Percentiles rank a stretch among this genome's conserved stretches.
These are phyloP conservation scores for Lycaena phlaeas DNA, from an alignment of 2,888 invertebrate species.

Conservation along the genomic window DNA sequence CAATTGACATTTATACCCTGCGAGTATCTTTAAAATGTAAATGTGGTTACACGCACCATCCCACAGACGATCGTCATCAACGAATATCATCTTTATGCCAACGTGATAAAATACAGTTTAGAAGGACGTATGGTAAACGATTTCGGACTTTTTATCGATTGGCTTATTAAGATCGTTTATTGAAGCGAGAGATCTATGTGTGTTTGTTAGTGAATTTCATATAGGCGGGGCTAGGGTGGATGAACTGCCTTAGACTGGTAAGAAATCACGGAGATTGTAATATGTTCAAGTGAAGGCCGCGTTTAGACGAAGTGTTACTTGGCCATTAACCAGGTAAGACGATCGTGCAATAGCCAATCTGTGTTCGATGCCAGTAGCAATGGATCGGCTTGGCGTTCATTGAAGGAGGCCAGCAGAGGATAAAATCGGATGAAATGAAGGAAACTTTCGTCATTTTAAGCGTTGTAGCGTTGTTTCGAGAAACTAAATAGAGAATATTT, in stretches of 20 bases:
- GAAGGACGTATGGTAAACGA: constrained; percentile 10
- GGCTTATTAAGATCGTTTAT: constrained; percentile 58
- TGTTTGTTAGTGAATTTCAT: constrained; percentile 53
- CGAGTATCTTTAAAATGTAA: constrained; percentile 67
- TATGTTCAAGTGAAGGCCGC: too few relatives aligned
- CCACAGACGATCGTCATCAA: constrained; percentile 25
- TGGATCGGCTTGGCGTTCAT: too few relatives aligned
- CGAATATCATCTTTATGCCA: constrained; percentile 22
- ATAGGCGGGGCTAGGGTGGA: constrained; percentile 66
- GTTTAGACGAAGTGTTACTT: too few relatives aligned
- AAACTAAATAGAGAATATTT: too few relatives aligned
- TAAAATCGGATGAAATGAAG: too few relatives aligned
- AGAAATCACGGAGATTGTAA: constrained; percentile 53
- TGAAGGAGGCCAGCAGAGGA: too few relatives aligned
- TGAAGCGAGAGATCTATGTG: constrained; percentile 48
- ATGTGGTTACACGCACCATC: constrained; percentile 62
- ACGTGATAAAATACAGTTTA: constrained; percentile 23
- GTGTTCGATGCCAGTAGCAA: too few relatives aligned
- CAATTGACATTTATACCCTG: constrained; percentile 68
- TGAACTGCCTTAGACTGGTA: constrained; percentile 52
- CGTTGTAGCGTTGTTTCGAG: too few relatives aligned
- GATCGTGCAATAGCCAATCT: too few relatives aligned
- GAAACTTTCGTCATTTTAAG: too few relatives aligned
- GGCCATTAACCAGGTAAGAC: too few relatives aligned
- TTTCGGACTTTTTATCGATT: constrained; percentile 41